These are phyloP conservation scores for Trisateles emortualis DNA, from an alignment of 2,888 invertebrate genomes.

Conservation along the genomic window DNA sequence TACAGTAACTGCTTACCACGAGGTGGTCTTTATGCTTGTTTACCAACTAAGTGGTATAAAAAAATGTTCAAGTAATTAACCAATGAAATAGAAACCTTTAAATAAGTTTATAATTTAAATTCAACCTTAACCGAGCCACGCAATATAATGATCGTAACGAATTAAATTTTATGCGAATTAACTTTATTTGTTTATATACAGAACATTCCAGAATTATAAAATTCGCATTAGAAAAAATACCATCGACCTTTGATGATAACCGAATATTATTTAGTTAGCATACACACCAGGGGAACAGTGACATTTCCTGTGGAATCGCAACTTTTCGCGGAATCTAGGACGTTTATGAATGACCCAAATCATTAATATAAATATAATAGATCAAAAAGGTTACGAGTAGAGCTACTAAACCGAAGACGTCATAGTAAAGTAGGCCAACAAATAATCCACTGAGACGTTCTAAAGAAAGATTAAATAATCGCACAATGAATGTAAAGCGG, in stretches of 20 bases:
- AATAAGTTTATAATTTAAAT: neutral
- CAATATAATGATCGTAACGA: neutral
- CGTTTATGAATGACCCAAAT: slow-evolving; percentile 43
- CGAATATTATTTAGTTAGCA: slow-evolving; percentile 17
- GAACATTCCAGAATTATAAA: slow-evolving; percentile 4
- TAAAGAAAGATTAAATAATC: slow-evolving; percentile 65
- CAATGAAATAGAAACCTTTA: neutral
- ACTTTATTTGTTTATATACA: slow-evolving; percentile 6
- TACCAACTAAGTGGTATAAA: too few species aligned
- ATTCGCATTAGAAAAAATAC: slow-evolving; percentile 8
- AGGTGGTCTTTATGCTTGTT: too few species aligned
- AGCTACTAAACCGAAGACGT: slow-evolving; percentile 43
- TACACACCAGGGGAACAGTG: slow-evolving; percentile 15
- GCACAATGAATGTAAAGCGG: slow-evolving; percentile 57
- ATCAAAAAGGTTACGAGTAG: slow-evolving; percentile 50
- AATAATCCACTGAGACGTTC: slow-evolving; percentile 51
- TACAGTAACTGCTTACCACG: too few species aligned
- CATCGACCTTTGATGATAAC: slow-evolving; percentile 12
- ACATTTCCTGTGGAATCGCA: slow-evolving; percentile 37
- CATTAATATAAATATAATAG: slow-evolving; percentile 50
- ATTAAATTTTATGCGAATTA: slow-evolving; percentile 11
- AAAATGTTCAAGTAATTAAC: neutral
- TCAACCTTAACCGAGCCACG: slow-evolving; percentile 4
- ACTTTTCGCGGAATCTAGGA: slow-evolving; percentile 35
- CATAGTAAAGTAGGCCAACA: slow-evolving; percentile 52